A percentile compares a stretch with the other conserved stretches of the same genome.
Conservation (phyloP, 2,113 vertebrate species). For the Sylvilagus bachmani region DNA sequence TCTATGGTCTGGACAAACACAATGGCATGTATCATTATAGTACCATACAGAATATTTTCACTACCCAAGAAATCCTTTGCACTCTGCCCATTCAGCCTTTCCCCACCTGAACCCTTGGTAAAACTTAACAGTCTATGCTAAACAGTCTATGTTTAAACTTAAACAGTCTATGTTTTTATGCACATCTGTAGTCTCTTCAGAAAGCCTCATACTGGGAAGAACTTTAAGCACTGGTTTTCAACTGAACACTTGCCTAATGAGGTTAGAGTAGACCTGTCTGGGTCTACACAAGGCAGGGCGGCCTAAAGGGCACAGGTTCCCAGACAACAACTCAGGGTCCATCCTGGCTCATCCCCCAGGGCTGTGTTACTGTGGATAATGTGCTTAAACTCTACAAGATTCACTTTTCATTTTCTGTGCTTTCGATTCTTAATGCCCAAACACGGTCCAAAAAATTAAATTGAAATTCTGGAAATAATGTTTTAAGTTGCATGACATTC, state of each 20-base stretch:
- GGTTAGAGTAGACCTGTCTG: not conserved
- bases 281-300: too few relatives aligned
- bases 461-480: too few relatives aligned
- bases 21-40: not conserved
- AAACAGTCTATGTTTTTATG: not conserved
- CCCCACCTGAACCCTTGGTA: not conserved
- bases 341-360: not conserved
- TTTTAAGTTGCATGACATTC: too few relatives aligned
- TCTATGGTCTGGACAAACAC: not conserved
- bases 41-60: not conserved
- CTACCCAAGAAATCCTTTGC: not conserved
- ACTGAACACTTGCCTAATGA: not conserved
- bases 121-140: not conserved
- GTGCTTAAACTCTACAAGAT: not conserved
- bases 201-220: not conserved
- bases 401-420: not conserved
- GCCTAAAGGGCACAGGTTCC: not conserved
- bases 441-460: too few relatives aligned
- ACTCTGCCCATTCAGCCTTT: not conserved
- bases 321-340: not conserved
- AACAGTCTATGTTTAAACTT: too few relatives aligned
- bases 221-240: not conserved
- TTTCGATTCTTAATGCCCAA: too few relatives aligned
- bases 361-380: not conserved
- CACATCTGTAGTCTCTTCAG: not conserved